Evolutionary conservation across 2,797 vertebrate species (phyloP), one percentile per base, ranked within the genome.

Genomic region (Merluccius polli): DNA sequence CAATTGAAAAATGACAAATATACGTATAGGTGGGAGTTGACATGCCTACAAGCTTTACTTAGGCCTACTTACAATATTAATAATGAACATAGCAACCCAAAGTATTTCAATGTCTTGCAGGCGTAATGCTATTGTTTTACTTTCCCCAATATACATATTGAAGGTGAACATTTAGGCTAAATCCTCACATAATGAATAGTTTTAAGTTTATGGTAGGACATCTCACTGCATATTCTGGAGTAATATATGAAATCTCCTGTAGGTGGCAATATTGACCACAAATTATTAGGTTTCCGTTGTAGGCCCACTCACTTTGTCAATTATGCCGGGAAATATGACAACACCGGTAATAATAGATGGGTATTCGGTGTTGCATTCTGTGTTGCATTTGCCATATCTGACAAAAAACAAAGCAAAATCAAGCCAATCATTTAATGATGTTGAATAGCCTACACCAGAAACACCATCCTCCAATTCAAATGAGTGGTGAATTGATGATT

Each of bases 221-320:
- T 38, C 36, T 44, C 18, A 52, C 18, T 18, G 5, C 41, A 44
- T 16, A 5, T 59, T 10, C 15, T 33, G 72, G 38, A 1, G 29
- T 32, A 1, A 67, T 3, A 15, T 18, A 9, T 74, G 38, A 4
- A 0, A 12, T 74, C 11, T n/a, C 75, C 88, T 84, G 48, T 84
- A 89, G 90, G 74, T 85, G 88, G 81, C 84, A 80, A 52, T 79
- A n/a, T 84, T 85, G 85, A 79, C 86, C 73, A 69, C 68, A 33
- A 44, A 78, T 21, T 2, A 44, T 16, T 16, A 3, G 16, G 48
- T 52, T n/a, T 52, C 48, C 48, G 18, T 0, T 52, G 48, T 21
- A 2, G 18, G 48, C 48, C 18, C 9, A 1, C 36, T 38, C 10
- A 33, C 32, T 33, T 33, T 33, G 32, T 3, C 32, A 33, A 33